Evolutionary conservation across 2,113 vertebrate species (phyloP).

Genomic region (Chloropsis cyanopogon): DNA sequence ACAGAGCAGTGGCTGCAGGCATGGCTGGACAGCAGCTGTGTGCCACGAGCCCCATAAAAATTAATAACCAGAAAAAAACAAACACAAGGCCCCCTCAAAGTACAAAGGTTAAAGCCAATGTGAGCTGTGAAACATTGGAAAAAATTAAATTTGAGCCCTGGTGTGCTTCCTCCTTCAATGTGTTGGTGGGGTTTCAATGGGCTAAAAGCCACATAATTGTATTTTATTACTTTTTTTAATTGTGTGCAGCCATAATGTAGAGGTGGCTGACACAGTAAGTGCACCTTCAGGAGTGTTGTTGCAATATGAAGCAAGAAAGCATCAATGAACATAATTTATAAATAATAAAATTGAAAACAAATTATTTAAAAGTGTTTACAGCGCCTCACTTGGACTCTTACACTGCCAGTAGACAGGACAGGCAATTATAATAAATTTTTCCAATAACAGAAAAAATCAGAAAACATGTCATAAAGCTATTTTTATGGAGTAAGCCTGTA

Average conservation of each 20-base stretch:
- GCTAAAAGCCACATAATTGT: neutral
- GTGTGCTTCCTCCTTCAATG: neutral
- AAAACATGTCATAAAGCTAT: neutral
- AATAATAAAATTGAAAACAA: neutral
- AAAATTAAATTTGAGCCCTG: neutral
- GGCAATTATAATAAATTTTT: neutral
- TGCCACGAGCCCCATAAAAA: neutral
- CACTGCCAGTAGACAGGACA: neutral
- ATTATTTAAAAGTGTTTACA: neutral
- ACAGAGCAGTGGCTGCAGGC: neutral
- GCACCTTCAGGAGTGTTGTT: neutral
- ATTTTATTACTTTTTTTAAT: neutral
- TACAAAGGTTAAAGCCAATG: neutral
- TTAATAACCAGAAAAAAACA: neutral
- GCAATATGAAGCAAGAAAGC: neutral
- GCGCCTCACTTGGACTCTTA: neutral
- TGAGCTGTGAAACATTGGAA: neutral
- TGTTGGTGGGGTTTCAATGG: neutral
- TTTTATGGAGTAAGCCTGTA: neutral
- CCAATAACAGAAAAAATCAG: neutral
- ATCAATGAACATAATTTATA: neutral
- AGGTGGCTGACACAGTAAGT: neutral
- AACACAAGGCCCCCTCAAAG: neutral
- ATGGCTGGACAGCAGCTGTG: accelerated
- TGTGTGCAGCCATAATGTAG: accelerated